A percentile compares a stretch with the other conserved stretches of the same genome.
Evolutionary conservation across 2,113 vertebrate species (phyloP).

Genomic region (Paramormyrops kingsleyae): DNA sequence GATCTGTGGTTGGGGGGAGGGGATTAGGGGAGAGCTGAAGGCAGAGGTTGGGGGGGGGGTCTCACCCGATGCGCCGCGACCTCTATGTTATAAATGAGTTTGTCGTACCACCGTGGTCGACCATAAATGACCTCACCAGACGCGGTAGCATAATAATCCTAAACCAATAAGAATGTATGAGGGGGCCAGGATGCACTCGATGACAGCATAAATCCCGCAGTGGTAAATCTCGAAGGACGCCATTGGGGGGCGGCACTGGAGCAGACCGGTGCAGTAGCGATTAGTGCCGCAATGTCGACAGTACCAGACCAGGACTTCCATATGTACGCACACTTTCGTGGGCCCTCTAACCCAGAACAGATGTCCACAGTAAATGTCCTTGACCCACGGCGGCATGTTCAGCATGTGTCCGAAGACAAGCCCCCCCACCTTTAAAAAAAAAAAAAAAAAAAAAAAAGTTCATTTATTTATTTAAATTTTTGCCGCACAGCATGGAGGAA

Average conservation of each 20-base stretch:
- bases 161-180: slow-evolving; percentile 68
- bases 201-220: slow-evolving; percentile 65
- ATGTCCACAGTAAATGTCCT: slow-evolving; percentile 79
- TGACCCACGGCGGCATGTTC: slow-evolving; percentile 67
- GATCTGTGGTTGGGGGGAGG: neutral
- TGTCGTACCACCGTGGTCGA: slow-evolving; percentile 61
- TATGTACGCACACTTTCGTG: slow-evolving; percentile 65
- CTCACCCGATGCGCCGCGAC: slow-evolving; percentile 69
- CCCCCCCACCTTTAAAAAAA: slow-evolving; percentile 30
- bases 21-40: neutral
- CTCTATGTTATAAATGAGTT: slow-evolving; percentile 73
- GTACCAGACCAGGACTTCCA: slow-evolving; percentile 67
- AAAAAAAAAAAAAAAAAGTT: neutral
- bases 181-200: slow-evolving; percentile 44
- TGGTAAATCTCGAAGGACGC: slow-evolving; percentile 70
- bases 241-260: slow-evolving; percentile 55
- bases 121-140: slow-evolving; percentile 83
- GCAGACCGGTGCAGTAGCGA: slow-evolving; percentile 50
- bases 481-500: slow-evolving; percentile 23
- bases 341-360: slow-evolving; percentile 79
- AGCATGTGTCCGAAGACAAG: slow-evolving; percentile 53
- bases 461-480: slow-evolving; percentile 17
- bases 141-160: slow-evolving; percentile 74
- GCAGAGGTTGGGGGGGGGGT: slow-evolving; percentile 37
- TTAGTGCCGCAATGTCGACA: slow-evolving; percentile 58